These are phyloP conservation scores for Rhinoderma darwinii DNA, from an alignment of 2,113 vertebrate genomes.

Conservation along the genomic window DNA sequence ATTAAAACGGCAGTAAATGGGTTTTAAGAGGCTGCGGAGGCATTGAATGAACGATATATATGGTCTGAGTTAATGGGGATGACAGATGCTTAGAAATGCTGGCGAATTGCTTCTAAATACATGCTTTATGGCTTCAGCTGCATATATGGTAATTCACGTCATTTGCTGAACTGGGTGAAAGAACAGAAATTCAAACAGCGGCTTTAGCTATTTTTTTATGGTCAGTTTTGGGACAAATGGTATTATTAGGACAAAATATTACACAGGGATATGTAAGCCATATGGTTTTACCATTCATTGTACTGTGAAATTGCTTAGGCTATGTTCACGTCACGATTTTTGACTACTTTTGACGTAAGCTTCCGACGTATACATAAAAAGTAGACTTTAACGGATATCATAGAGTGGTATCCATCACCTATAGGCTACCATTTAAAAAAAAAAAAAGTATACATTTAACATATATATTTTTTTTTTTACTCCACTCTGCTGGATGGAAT, in stretches of 20 bases:
- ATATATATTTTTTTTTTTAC: too few relatives aligned
- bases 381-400: too few relatives aligned
- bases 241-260: not conserved
- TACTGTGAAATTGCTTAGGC: too few relatives aligned
- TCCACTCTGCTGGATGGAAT: too few relatives aligned
- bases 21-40: slow-evolving; percentile 41
- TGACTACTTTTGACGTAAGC: too few relatives aligned
- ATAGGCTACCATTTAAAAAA: too few relatives aligned
- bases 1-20: slow-evolving; percentile 51
- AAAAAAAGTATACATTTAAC: too few relatives aligned
- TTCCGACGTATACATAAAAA: too few relatives aligned
- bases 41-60: slow-evolving; percentile 19
- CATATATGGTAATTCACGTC: not conserved
- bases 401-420: too few relatives aligned
- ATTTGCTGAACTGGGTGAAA: too few relatives aligned
- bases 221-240: not conserved
- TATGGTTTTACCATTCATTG: not conserved
- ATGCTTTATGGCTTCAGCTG: not conserved
- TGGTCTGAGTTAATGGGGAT: slow-evolving; percentile 25
- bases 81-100: slow-evolving; percentile 28
- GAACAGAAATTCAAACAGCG: not conserved
- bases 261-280: not conserved
- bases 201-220: not conserved
- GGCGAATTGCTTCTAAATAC: slow-evolving; percentile 14
- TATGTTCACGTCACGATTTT: too few relatives aligned